Evolutionary conservation across 1,140 invertebrate genomes (phyloP), one percentile per base, ranked within the genome.

Genomic region (Calliopsis andreniformis): DNA sequence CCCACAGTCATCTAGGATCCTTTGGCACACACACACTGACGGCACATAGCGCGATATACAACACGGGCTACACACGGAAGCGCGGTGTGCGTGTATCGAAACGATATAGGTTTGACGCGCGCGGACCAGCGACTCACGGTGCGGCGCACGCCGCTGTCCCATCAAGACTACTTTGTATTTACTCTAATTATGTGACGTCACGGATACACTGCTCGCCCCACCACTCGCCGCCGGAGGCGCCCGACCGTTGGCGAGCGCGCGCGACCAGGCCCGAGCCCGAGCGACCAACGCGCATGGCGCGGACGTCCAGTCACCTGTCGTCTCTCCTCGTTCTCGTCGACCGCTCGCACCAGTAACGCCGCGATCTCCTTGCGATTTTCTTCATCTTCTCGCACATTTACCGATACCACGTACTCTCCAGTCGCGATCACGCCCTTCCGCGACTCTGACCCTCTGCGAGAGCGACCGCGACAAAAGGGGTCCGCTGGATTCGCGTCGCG

Each of bases 181-280:
- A 94, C 94, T 94, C 94, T 94, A 95, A 95, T 95, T 95, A 94
- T 93, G 92, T 95, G 94, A 95, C 94, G 94, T 95, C 94, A 95
- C 93, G 90, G 91, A 93, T 93, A 93, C 92, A 93, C 91, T 92
- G 88, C 87, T 86, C 72, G 80, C 88, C 89, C 89, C 89, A 87
- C 89, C 83, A 83, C 42, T n/a, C 32, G 16, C 30, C 84, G 70
- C 53, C 81, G 83, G 45, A 77, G 47, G 68, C 80, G 30, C 42
- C 77, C 85, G 85, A 86, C 42, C 47, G 20, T 12, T 18, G 69
- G 58, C 87, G 88, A 86, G 58, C 12, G 53, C 56, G 20, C 25
- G 76, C 89, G 90, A 89, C 78, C 7, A 0, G 23, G 8, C 12
- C 79, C 87, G 88, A 87, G 69, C 16, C 45, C 55, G 42, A 61